These are phyloP conservation scores for Malacoctenus gilli DNA, from an alignment of 2,797 vertebrate species.

Conservation along the genomic window DNA sequence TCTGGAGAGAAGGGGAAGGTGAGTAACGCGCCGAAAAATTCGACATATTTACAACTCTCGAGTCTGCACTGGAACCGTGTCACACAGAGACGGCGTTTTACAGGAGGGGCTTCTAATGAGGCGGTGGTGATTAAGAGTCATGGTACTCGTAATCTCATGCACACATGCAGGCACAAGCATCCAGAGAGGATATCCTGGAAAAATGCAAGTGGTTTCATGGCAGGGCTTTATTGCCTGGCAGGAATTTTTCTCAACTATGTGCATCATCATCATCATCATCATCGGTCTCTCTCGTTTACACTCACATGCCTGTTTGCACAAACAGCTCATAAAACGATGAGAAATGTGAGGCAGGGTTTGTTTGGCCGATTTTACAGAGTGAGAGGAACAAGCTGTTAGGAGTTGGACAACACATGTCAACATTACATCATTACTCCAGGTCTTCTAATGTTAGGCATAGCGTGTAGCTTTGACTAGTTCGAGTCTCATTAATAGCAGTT, in stretches of 20 bases:
- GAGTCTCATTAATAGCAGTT: constrained; percentile 3
- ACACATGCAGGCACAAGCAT: constrained; percentile 55
- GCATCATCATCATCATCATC: constrained; percentile 43
- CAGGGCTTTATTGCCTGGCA: constrained; percentile 56
- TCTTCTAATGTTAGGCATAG: neutral
- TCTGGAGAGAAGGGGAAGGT: constrained; percentile 91
- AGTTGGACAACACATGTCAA: neutral
- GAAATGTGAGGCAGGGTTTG: constrained; percentile 3
- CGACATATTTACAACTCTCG: neutral
- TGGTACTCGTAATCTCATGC: constrained; percentile 53
- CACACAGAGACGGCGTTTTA: neutral
- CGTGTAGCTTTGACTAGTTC: too few species aligned
- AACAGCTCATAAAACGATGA: constrained; percentile 22
- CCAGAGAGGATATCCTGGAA: constrained; percentile 72
- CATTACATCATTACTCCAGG: neutral
- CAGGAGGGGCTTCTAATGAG: constrained; percentile 23
- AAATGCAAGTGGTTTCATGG: constrained; percentile 55
- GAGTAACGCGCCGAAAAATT: constrained; percentile 47
- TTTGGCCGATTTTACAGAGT: neutral
- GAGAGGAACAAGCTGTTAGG: constrained; percentile 13
- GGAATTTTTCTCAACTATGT: constrained; percentile 32
- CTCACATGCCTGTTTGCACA: constrained; percentile 4
- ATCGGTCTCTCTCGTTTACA: constrained; percentile 28
- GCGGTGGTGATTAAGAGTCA: constrained; percentile 45
- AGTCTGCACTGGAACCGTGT: neutral